Evolutionary conservation across 2,797 vertebrate genomes (phyloP).

Genomic region (Artibeus lituratus): DNA sequence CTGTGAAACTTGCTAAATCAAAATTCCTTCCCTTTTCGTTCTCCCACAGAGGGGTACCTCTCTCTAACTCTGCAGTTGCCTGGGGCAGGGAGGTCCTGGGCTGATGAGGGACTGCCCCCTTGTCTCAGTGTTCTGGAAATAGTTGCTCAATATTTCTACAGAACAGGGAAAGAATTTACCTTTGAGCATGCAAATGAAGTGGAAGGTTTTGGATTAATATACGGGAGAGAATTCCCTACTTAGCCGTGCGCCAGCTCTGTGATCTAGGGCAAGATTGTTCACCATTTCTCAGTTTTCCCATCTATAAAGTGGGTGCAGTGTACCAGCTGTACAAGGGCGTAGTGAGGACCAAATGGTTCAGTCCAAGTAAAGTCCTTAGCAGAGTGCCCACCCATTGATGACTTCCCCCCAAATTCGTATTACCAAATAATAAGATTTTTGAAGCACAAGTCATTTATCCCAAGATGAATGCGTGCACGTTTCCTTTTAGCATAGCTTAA

Average conservation of each 20-base stretch:
- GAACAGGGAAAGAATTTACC: neutral
- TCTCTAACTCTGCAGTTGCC: neutral
- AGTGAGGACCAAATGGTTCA: neutral
- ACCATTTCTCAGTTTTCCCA: neutral
- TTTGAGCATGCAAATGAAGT: neutral
- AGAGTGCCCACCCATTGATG: neutral
- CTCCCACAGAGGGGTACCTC: neutral
- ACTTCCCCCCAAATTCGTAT: neutral
- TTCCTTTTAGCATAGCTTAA: neutral
- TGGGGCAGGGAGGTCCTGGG: neutral
- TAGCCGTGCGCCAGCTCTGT: neutral
- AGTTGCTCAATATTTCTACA: neutral
- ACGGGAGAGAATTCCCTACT: neutral
- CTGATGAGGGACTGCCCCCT: neutral
- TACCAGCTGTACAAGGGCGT: neutral
- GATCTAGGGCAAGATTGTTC: neutral
- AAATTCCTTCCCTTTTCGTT: neutral
- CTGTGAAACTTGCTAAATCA: neutral
- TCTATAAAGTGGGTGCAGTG: neutral
- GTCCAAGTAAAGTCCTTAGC: neutral
- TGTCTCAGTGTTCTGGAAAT: neutral
- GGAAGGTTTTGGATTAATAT: neutral
- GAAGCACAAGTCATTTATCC: slow-evolving; percentile 8
- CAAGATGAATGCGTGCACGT: neutral
- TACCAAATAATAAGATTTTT: slow-evolving; percentile 13